These are phyloP conservation scores for Acleris sparsana DNA, from an alignment of 2,888 invertebrate species.

Conservation along the genomic window DNA sequence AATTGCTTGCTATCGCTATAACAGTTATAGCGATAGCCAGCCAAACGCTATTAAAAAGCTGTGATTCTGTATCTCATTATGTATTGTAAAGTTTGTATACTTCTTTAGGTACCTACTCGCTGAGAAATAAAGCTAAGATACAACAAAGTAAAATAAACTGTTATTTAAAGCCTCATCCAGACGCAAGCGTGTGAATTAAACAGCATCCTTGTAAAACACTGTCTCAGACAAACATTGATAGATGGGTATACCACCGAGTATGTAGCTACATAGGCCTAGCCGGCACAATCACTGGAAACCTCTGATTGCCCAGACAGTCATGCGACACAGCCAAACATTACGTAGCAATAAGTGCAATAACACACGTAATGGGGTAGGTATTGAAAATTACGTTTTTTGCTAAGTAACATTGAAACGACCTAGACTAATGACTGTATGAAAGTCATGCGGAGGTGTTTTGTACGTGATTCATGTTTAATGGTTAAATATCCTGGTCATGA, in stretches of 20 bases:
- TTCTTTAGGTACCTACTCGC: neutral
- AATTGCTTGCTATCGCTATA: too few relatives aligned
- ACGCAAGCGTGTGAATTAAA: slow-evolving; percentile 64
- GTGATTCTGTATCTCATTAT: too few relatives aligned
- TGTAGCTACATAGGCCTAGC: slow-evolving; percentile 48
- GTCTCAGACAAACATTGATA: slow-evolving; percentile 54
- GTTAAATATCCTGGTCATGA: neutral
- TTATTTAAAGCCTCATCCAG: slow-evolving; percentile 47
- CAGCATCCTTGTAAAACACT: slow-evolving; percentile 52
- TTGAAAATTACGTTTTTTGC: slow-evolving; percentile 28
- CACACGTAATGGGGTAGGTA: slow-evolving; percentile 32
- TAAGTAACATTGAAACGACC: slow-evolving; percentile 33
- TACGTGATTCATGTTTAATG: slow-evolving; percentile 16
- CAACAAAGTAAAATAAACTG: neutral
- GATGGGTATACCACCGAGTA: slow-evolving; percentile 43
- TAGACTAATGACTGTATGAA: slow-evolving; percentile 29
- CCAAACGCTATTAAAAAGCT: too few relatives aligned
- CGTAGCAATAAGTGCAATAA: slow-evolving; percentile 36
- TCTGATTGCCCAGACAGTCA: slow-evolving; percentile 54
- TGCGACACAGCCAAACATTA: slow-evolving; percentile 53
- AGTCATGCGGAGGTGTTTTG: slow-evolving; percentile 27
- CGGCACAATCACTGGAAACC: slow-evolving; percentile 48
- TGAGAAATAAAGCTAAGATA: neutral
- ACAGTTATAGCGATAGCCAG: too few relatives aligned
- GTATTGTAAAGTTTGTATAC: neutral